Conservation (phyloP, 2,888 invertebrate species). For the Diarsia mendica region DNA sequence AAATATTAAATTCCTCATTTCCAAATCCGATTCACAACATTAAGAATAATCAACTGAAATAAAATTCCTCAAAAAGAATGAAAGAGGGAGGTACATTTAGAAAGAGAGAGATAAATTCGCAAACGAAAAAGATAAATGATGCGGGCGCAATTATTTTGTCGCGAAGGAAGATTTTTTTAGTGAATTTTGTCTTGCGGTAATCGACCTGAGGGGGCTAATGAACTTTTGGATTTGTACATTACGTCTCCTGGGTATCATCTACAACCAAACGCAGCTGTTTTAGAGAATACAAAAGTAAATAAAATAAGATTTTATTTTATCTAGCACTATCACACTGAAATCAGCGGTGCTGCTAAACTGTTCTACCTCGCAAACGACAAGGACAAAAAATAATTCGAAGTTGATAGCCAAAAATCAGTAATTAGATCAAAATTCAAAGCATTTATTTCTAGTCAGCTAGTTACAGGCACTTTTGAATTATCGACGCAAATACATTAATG, state of each 20-base stretch:
- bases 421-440: not conserved
- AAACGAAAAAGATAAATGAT: conserved; percentile 64
- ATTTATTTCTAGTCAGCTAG: too few species aligned
- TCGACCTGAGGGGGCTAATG: conserved; percentile 64
- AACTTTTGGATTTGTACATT: conserved; percentile 43
- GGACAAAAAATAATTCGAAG: not conserved
- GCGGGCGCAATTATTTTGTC: conserved; percentile 62
- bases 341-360: not conserved
- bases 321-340: not conserved
- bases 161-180: conserved; percentile 50
- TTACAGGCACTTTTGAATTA: too few species aligned
- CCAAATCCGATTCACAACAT: conserved; percentile 37
- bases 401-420: not conserved
- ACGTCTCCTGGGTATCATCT: not conserved
- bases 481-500: too few species aligned
- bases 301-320: not conserved
- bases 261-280: not conserved
- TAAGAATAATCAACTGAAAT: conserved; percentile 55
- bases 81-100: conserved; percentile 46
- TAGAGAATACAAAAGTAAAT: not conserved
- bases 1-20: conserved; percentile 4
- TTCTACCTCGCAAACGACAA: not conserved
- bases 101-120: conserved; percentile 40
- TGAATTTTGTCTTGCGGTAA: conserved; percentile 54
- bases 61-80: conserved; percentile 51